Evolutionary conservation across 1,140 invertebrate species (phyloP).

Genomic region (Zaprionus camerounensis): DNA sequence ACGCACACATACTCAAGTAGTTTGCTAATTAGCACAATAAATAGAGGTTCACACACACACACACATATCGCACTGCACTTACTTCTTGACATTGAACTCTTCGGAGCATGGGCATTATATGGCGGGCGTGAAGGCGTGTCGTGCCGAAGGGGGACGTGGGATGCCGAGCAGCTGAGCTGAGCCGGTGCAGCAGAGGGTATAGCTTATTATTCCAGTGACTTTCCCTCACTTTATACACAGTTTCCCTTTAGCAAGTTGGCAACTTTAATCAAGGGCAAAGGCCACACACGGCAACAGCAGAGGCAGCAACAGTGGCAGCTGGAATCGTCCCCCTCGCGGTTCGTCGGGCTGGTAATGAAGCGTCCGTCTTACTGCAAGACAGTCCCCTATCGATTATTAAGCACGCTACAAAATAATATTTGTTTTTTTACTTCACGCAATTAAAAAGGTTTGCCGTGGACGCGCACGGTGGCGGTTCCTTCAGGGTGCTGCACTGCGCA

Average conservation of each 20-base stretch:
- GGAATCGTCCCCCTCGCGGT: constrained; percentile 12
- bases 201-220: neutral
- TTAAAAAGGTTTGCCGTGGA: constrained; percentile 33
- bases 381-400: constrained; percentile 64
- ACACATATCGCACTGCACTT: constrained; percentile 51
- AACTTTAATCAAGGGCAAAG: constrained; percentile 43
- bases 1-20: neutral
- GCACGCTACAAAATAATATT: constrained; percentile 43
- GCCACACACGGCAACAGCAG: constrained; percentile 14
- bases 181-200: neutral
- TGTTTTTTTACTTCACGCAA: constrained; percentile 15
- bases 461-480: constrained; percentile 8
- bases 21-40: constrained; percentile 1
- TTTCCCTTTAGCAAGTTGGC: neutral
- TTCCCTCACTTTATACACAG: neutral
- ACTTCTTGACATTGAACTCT: constrained; percentile 80
- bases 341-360: neutral
- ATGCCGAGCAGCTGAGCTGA: constrained; percentile 6
- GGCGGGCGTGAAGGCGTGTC: neutral
- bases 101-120: constrained; percentile 70
- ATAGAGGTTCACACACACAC: neutral
- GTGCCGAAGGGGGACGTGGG: neutral
- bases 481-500: constrained; percentile 11
- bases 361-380: neutral
- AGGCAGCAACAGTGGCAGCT: neutral